phyloP scores from a whole-genome alignment of 2,888 invertebrate species.

The Cantharis flavilabris region DNA sequence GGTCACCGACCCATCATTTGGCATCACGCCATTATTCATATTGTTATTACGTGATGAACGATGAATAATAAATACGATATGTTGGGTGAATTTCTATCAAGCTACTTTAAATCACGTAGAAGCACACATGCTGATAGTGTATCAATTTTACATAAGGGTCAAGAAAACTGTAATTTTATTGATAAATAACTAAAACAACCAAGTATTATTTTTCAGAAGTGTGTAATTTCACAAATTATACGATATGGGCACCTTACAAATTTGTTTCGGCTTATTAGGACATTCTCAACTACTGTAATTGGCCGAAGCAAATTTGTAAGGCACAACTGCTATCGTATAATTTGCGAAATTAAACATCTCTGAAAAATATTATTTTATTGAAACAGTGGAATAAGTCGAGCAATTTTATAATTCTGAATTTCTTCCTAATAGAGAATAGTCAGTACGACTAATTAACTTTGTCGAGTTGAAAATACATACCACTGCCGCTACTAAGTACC shows the following conservation, averaged over 20 bases:
- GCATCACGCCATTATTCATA: slow-evolving; percentile 28
- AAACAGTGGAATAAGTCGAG: background rate
- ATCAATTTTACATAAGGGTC: background rate
- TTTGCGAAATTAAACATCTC: background rate
- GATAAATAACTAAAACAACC: background rate
- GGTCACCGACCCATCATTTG: slow-evolving; percentile 29
- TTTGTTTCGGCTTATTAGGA: background rate
- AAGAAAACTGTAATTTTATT: background rate
- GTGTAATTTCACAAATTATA: background rate
- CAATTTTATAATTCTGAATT: background rate
- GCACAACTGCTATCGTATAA: background rate
- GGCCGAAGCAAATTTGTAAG: background rate
- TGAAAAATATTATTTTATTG: background rate
- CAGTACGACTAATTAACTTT: background rate
- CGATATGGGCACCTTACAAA: background rate
- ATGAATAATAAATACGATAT: slow-evolving; percentile 20
- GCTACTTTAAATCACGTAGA: slow-evolving; percentile 1
- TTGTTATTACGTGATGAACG: slow-evolving; percentile 21
- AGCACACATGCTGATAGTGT: background rate
- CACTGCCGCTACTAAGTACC: background rate
- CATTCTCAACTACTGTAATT: background rate
- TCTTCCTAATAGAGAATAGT: background rate
- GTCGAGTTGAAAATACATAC: background rate
- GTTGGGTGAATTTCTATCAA: slow-evolving; percentile 6
- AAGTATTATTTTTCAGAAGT: background rate